Evolutionary conservation across 2,113 vertebrate genomes (phyloP), one percentile per base, ranked within the genome.

Genomic region (Phrynocephalus versicolor): DNA sequence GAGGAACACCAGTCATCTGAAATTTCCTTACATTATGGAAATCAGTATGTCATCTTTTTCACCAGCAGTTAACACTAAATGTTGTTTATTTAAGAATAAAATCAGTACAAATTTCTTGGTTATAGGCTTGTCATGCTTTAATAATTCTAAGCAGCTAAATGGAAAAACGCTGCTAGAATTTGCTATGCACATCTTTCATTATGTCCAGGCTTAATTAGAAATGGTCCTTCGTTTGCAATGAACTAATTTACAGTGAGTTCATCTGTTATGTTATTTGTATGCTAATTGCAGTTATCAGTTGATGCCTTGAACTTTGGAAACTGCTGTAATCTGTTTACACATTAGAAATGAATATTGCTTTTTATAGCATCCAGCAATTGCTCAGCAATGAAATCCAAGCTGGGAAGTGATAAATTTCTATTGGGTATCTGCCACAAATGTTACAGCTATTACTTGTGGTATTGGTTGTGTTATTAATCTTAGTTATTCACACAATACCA

Each of bases 161-260:
- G 70, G 3, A 76, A 30, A 85, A 88, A 78, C 45, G 1, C 45
- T 87, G 62, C 58, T 88, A 30, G 62, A 12, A 64, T 91, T 85
- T 89, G 57, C 70, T 77, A 1, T 73, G 18, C 12, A 3, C 7
- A 71, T 88, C 72, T 80, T 91, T 90, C 78, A 85, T 80, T 74
- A 85, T 82, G 60, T 86, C 72, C 19, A 55, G 62, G 65, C 87
- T 89, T 91, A 80, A 74, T 89, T 91, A 85, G 86, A 82, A 60
- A 84, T 74, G 73, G 12, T 2, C 89, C 19, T 60, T 33, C 82
- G 25, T 82, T 84, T 79, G 37, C 25, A 60, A 60, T 70, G 85
- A 62, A 73, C 71, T 78, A 83, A 88, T 85, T 80, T 85, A 55
- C 77, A 85, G 30, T 65, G n/a, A 72, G 41, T 64, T 80, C 69